These are phyloP conservation scores for Myotis lucifugus DNA, from an alignment of 2,113 vertebrate genomes.

Conservation along the genomic window DNA sequence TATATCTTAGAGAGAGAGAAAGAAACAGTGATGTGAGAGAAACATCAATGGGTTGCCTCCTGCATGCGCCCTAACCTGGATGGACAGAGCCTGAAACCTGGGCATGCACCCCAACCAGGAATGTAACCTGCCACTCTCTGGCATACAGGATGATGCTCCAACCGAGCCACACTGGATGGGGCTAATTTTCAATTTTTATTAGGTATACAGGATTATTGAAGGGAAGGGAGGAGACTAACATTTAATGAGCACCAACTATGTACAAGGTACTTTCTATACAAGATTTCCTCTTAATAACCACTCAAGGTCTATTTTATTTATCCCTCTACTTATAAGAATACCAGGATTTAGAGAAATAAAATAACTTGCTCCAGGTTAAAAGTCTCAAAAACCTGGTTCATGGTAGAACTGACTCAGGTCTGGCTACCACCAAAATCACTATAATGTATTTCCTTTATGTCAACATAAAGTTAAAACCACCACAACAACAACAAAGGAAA, in stretches of 20 bases:
- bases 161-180: no score
- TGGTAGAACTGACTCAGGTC: neutral
- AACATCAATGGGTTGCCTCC: no score
- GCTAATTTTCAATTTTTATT: neutral
- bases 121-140: no score
- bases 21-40: no score
- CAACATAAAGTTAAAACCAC: conserved; percentile 7
- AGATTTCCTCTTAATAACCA: neutral
- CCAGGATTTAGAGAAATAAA: neutral
- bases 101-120: no score
- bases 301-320: neutral
- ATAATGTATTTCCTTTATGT: neutral
- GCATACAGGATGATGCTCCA: no score
- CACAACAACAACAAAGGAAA: neutral
- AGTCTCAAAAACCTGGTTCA: neutral
- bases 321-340: neutral
- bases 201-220: neutral
- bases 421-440: neutral
- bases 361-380: neutral
- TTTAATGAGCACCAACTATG: neutral
- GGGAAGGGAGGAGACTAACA: neutral
- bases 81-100: no score
- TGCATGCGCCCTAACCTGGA: no score
- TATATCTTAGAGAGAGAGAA: no score
- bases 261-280: neutral